Evolutionary conservation across 2,888 invertebrate genomes (phyloP).

Genomic region (Heliconius aoede): DNA sequence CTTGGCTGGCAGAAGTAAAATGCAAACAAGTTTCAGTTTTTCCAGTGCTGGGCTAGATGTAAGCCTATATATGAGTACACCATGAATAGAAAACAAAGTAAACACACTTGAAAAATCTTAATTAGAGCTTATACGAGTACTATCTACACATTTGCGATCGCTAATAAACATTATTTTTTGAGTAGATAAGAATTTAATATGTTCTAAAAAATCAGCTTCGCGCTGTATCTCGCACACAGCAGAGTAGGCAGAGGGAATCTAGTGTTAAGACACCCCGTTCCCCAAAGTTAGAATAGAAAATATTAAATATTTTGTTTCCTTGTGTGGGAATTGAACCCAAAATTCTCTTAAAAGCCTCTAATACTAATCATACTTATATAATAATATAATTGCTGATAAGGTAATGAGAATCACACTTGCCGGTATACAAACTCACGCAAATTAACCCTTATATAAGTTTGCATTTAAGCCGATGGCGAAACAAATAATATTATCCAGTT

Average conservation of each 20-base stretch:
- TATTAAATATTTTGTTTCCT: too few relatives aligned
- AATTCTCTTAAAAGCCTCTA: too few relatives aligned
- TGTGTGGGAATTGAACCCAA: too few relatives aligned
- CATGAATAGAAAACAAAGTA: conserved; percentile 2
- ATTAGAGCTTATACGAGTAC: not conserved
- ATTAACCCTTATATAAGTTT: conserved; percentile 38
- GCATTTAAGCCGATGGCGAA: conserved; percentile 32
- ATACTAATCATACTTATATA: not conserved
- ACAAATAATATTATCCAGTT: conserved; percentile 41
- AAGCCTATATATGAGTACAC: conserved; percentile 3
- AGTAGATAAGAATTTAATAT: not conserved
- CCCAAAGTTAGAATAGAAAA: too few relatives aligned
- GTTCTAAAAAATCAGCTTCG: not conserved
- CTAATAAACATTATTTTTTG: too few relatives aligned
- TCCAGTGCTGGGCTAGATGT: not conserved
- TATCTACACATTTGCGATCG: not conserved
- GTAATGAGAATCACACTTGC: not conserved
- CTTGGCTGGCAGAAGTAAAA: not conserved
- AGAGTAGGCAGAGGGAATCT: too few relatives aligned
- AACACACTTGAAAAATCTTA: conserved; percentile 6
- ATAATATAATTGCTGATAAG: not conserved
- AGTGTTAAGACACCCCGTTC: too few relatives aligned
- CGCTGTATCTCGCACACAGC: too few relatives aligned
- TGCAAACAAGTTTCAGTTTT: not conserved
- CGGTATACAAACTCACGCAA: conserved; percentile 2